phyloP scores from a whole-genome alignment of 2,113 vertebrate species.

The Cygnus buccinator region DNA sequence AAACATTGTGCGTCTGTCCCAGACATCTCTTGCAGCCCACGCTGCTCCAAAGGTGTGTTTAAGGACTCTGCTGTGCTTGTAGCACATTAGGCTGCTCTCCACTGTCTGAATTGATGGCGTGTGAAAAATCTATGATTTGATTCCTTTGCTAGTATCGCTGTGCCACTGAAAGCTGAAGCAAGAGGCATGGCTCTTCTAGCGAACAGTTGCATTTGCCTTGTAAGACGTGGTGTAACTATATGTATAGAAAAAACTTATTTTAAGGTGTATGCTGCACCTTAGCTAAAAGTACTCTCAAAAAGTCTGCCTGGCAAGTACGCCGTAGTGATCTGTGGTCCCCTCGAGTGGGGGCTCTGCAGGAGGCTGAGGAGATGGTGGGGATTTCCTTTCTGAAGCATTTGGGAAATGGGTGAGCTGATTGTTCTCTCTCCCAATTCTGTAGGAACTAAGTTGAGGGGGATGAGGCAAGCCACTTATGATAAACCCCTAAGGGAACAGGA shows the following conservation, averaged over 20 bases:
- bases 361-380: background rate
- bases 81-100: background rate
- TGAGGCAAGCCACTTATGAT: constrained; percentile 76
- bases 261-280: background rate
- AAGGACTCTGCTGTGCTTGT: background rate
- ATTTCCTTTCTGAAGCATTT: background rate
- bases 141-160: background rate
- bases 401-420: background rate
- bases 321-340: background rate
- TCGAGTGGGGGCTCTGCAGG: background rate
- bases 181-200: background rate
- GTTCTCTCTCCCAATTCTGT: background rate
- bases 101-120: background rate
- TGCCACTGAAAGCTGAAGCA: background rate
- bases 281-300: background rate
- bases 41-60: background rate
- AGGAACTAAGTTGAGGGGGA: constrained; percentile 66
- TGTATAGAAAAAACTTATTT: background rate
- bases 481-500: constrained; percentile 82
- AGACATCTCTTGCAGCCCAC: background rate
- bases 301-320: background rate
- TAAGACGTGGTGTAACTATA: background rate
- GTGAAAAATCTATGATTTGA: accelerated
- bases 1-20: background rate
- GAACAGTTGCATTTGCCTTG: background rate